These are phyloP conservation scores for Calameuta pallipes DNA, from an alignment of 2,888 invertebrate species.

Conservation along the genomic window DNA sequence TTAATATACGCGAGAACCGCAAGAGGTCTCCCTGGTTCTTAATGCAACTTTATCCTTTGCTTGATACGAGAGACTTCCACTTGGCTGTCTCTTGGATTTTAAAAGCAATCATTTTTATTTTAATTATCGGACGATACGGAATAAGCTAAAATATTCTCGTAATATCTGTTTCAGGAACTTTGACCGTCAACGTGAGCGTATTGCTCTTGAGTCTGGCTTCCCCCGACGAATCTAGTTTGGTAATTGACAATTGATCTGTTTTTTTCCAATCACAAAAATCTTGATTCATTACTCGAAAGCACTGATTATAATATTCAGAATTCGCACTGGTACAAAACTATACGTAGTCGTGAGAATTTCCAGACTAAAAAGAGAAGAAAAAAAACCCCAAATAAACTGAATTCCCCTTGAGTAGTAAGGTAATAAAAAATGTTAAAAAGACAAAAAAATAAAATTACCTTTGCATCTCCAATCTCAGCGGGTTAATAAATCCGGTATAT, in stretches of 20 bases:
- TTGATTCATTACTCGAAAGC: constrained; percentile 12
- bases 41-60: neutral
- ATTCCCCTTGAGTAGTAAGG: neutral
- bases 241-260: constrained; percentile 69
- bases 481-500: neutral
- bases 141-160: neutral
- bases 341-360: neutral
- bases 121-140: neutral
- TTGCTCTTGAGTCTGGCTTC: constrained; percentile 93
- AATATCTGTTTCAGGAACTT: constrained; percentile 79
- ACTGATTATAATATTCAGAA: constrained; percentile 4
- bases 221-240: constrained; percentile 96
- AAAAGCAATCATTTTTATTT: neutral
- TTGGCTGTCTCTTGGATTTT: neutral
- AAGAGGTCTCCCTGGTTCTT: neutral
- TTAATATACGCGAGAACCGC: neutral
- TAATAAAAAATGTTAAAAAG: too few species aligned
- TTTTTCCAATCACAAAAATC: constrained; percentile 7
- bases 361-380: neutral
- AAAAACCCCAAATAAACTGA: neutral
- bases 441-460: neutral
- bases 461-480: neutral
- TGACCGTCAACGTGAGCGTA: constrained; percentile 94
- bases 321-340: neutral
- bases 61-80: neutral